Evolutionary conservation across 2,113 vertebrate species (phyloP).

Genomic region (Pollimyrus isidori): DNA sequence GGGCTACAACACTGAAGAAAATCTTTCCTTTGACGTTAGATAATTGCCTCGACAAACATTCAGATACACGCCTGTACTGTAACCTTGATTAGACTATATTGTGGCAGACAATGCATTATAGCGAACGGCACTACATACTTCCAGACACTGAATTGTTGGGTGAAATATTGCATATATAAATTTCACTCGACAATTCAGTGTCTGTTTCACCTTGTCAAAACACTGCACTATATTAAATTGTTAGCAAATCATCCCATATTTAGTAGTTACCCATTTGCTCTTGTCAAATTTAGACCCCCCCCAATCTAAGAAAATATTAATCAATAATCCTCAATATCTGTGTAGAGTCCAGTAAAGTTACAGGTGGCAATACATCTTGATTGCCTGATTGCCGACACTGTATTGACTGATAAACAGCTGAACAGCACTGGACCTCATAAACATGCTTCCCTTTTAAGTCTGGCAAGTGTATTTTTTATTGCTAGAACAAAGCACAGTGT

Average conservation of each 20-base stretch:
- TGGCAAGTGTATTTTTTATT: neutral
- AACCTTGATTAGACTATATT: too few species aligned
- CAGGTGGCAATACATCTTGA: neutral
- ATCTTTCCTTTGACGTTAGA: too few species aligned
- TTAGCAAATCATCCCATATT: neutral
- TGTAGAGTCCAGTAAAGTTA: neutral
- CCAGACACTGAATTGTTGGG: too few species aligned
- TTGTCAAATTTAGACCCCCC: neutral
- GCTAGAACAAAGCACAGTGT: neutral
- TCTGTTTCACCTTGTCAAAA: neutral
- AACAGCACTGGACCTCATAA: neutral
- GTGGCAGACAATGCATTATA: too few species aligned
- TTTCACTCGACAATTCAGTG: neutral
- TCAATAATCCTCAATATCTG: neutral
- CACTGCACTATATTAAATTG: neutral
- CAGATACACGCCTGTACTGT: too few species aligned
- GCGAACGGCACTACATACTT: too few species aligned
- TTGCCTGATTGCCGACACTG: too few species aligned
- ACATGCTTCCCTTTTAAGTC: neutral
- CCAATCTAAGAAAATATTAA: neutral
- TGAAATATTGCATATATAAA: too few species aligned
- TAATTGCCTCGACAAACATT: too few species aligned
- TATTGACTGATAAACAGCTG: neutral
- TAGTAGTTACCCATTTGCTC: neutral
- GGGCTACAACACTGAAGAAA: too few species aligned